These are phyloP conservation scores for Nymphalis urticae DNA, from an alignment of 2,888 invertebrate genomes.

Conservation along the genomic window DNA sequence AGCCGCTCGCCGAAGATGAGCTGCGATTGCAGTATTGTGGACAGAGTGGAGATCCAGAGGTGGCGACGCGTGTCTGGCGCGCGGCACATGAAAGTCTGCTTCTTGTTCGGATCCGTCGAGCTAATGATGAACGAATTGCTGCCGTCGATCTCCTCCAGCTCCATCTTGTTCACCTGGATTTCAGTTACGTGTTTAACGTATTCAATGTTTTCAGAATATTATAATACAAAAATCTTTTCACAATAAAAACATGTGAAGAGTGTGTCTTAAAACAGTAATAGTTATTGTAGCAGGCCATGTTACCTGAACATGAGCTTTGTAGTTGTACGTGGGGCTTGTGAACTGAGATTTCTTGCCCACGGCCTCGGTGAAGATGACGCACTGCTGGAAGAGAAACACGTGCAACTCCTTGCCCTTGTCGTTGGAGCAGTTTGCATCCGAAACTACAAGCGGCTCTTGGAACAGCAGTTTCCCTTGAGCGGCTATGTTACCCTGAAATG, in stretches of 20 bases:
- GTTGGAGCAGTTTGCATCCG: conserved; percentile 80
- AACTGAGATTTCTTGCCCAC: conserved; percentile 96
- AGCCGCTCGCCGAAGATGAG: conserved; percentile 96
- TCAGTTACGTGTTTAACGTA: background rate
- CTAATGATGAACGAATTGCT: conserved; percentile 68
- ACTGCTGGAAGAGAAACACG: conserved; percentile 99
- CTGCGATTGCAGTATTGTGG: conserved; percentile 94
- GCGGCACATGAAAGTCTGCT: conserved; percentile 89
- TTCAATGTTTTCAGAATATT: no score
- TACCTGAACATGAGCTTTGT: conserved; percentile 97
- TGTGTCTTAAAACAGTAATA: no score
- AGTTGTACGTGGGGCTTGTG: conserved; percentile 95
- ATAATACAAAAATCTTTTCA: no score
- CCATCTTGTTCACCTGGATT: conserved; percentile 96
- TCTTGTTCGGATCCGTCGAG: conserved; percentile 91
- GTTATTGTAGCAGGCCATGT: conserved; percentile 26
- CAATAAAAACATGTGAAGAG: no score
- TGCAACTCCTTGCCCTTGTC: conserved; percentile 88
- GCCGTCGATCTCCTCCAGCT: conserved; percentile 83
- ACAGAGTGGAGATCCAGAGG: conserved; percentile 92
- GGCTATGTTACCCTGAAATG: conserved; percentile 94
- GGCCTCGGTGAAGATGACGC: conserved; percentile 97
- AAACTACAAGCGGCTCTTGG: conserved; percentile 89
- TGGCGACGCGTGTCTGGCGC: conserved; percentile 87
- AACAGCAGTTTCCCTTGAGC: conserved; percentile 97